Evolutionary conservation across 2,797 vertebrate species (phyloP), one percentile per base, ranked within the genome.

Genomic region (Oophaga sylvatica): DNA sequence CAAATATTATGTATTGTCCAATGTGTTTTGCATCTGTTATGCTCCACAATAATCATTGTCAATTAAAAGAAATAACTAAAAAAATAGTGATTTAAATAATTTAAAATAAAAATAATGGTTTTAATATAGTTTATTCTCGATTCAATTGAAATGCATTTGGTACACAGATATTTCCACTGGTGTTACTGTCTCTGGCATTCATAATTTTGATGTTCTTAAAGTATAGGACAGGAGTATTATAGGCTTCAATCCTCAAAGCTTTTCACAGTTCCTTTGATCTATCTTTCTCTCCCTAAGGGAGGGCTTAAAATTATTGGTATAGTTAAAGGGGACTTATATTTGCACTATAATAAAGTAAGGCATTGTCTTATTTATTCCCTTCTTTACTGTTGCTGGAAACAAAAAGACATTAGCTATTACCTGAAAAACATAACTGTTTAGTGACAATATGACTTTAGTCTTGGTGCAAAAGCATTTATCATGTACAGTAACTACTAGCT

Each of bases 301-400:
- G 67, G 86, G 70, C 80, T 87, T 82, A 75, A 76, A 87, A 81
- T 82, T 59, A 87, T 82, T 87, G 80, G 70, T 87, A 77, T 87
- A 87, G 80, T 76, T 81, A 82, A 65, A 87, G 59, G 59, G 79
- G 59, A 31, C 56, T 87, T 75, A 65, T 63, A 81, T 81, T 87
- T 87, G 76, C 78, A 81, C 85, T 87, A 35, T 73, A 62, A 71
- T 87, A 87, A 71, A 75, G 26, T 81, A 87, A 59, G 78, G 79
- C 35, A 68, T 60, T 73, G 82, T 75, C 82, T 84, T 84, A 73
- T 84, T 85, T 85, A 78, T 79, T 6, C 75, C 75, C 13, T 57
- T 68, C 65, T 85, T 29, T 77, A 73, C 70, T 65, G 31, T 48
- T 35, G 41, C 75, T 79, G 75, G 26, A 45, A 56, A 79, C 73